phyloP scores from a whole-genome alignment of 2,113 vertebrate genomes.

The Heloderma charlesbogerti region DNA sequence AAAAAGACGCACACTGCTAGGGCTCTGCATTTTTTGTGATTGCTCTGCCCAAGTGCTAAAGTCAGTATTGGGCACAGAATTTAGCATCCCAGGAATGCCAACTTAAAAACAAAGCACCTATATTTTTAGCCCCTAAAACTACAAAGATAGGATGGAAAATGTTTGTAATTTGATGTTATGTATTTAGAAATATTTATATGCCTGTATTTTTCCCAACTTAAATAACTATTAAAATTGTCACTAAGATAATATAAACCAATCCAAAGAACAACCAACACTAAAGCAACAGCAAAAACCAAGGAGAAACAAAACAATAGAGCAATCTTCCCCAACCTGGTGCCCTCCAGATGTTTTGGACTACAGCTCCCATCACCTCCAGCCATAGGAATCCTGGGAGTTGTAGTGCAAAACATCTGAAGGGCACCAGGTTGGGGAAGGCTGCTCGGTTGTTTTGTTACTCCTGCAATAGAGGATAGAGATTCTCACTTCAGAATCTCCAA shows the following conservation, averaged over 20 bases:
- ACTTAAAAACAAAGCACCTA: neutral
- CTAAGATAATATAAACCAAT: neutral
- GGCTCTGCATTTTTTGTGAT: neutral
- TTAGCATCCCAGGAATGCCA: neutral
- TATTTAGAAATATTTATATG: neutral
- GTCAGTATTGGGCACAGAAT: neutral
- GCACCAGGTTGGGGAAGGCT: no score
- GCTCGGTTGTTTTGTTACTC: no score
- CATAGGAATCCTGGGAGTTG: no score
- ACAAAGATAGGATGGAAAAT: neutral
- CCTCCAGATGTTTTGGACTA: no score
- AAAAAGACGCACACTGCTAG: neutral
- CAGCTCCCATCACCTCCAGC: no score
- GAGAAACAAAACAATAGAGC: no score
- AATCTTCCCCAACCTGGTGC: no score
- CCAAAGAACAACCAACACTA: neutral
- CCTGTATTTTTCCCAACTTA: neutral
- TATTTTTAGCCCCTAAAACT: neutral
- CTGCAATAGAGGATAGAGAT: no score
- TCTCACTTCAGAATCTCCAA: neutral
- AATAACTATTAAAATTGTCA: neutral
- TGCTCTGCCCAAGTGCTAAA: neutral
- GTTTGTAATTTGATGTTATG: neutral
- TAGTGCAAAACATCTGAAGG: no score
- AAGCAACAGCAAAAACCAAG: neutral